phyloP scores from a whole-genome alignment of 2,797 vertebrate genomes.

The Hephaestus fuliginosus region DNA sequence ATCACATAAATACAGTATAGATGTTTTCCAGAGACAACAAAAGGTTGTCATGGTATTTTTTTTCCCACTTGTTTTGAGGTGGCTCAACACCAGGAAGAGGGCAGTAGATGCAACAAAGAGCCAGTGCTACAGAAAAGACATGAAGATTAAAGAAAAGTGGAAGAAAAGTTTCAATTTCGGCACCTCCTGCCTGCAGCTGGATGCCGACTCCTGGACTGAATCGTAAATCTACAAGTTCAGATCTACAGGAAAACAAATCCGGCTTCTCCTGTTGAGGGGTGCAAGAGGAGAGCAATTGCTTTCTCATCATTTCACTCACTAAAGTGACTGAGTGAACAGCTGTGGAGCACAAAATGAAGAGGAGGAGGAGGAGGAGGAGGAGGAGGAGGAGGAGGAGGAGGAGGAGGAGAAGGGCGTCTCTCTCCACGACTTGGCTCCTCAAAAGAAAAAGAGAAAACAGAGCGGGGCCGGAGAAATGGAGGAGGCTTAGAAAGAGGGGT shows the following conservation, averaged over 20 bases:
- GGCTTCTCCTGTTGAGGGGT: slow-evolving; percentile 45
- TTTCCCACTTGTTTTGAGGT: slow-evolving; percentile 15
- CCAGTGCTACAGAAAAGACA: not conserved
- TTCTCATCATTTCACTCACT: slow-evolving; percentile 79
- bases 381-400: not conserved
- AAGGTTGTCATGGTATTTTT: slow-evolving; percentile 18
- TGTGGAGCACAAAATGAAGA: slow-evolving; percentile 55
- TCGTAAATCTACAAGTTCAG: slow-evolving; percentile 69
- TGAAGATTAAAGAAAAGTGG: slow-evolving; percentile 10
- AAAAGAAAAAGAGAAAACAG: slow-evolving; percentile 65
- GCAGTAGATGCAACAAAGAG: slow-evolving; percentile 1
- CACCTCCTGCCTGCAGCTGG: slow-evolving; percentile 43
- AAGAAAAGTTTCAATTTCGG: slow-evolving; percentile 9
- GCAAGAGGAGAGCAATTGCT: slow-evolving; percentile 56
- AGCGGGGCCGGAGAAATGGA: slow-evolving; percentile 49
- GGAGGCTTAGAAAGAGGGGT: slow-evolving; percentile 65
- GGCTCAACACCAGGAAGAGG: not conserved
- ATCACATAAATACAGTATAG: slow-evolving; percentile 19
- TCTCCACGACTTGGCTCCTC: slow-evolving; percentile 64
- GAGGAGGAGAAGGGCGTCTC: not conserved
- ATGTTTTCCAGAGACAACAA: slow-evolving; percentile 40
- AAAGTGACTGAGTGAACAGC: slow-evolving; percentile 79
- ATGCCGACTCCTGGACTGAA: slow-evolving; percentile 48
- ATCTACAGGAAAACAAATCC: slow-evolving; percentile 62
- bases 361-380: not conserved